Evolutionary conservation across 2,797 vertebrate species (phyloP).

Genomic region (Sarcoramphus papa): DNA sequence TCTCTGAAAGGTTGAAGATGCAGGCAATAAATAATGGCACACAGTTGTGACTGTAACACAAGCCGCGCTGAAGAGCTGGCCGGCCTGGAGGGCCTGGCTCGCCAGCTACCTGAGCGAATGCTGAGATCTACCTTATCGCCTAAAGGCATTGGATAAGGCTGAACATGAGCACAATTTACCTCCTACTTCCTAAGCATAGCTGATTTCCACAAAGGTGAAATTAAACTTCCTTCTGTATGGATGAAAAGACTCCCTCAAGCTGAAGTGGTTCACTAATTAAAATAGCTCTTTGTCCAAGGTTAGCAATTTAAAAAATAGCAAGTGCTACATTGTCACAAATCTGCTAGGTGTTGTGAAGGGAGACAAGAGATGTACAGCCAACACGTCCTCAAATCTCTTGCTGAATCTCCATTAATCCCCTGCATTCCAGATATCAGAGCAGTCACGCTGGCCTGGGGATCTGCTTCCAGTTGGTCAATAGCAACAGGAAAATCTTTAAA

Average conservation of each 20-base stretch:
- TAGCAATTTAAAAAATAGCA: not conserved
- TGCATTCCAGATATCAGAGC: not conserved
- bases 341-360: not conserved
- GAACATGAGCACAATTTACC: not conserved
- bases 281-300: not conserved
- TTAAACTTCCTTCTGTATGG: not conserved
- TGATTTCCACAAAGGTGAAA: not conserved
- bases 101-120: not conserved
- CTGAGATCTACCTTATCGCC: not conserved
- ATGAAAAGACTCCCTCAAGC: not conserved
- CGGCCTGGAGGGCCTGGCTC: not conserved
- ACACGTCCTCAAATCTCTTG: not conserved
- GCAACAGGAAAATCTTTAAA: conserved; percentile 7
- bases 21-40: not conserved
- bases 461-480: not conserved
- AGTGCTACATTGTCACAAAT: not conserved
- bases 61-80: not conserved
- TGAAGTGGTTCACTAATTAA: not conserved
- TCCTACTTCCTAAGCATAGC: not conserved
- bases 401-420: not conserved
- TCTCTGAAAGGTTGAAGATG: not conserved
- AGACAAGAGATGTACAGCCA: not conserved
- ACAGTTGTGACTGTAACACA: not conserved
- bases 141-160: not conserved
- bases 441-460: not conserved